Conservation (phyloP, 2,797 vertebrate genomes). For the Pteronotus mesoamericanus region DNA sequence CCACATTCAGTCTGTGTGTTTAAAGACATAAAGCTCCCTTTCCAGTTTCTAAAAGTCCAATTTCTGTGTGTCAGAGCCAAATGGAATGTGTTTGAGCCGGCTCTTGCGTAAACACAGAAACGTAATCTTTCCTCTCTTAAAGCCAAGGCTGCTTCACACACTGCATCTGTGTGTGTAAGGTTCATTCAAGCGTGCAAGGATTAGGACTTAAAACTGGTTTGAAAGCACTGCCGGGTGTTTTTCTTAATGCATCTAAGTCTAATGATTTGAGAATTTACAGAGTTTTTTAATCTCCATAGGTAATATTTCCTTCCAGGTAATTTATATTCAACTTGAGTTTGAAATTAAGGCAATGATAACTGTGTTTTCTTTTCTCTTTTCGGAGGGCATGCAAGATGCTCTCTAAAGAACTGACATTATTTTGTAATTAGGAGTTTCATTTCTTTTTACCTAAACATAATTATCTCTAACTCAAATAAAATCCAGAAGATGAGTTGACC, state of each 20-base stretch:
- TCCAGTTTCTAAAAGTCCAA: slow-evolving; percentile 26
- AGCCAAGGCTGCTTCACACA: slow-evolving; percentile 1
- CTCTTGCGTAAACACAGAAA: slow-evolving; percentile 57
- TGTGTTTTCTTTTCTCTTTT: slow-evolving; percentile 29
- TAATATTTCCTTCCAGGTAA: slow-evolving; percentile 39
- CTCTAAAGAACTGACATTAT: slow-evolving; percentile 61
- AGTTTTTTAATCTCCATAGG: slow-evolving; percentile 16
- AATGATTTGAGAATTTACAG: slow-evolving; percentile 41
- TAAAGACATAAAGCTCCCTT: slow-evolving; percentile 44
- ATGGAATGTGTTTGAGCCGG: slow-evolving; percentile 56
- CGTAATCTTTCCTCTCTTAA: slow-evolving; percentile 29
- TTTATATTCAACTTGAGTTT: slow-evolving; percentile 58
- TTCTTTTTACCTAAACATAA: slow-evolving; percentile 57
- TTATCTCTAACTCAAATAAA: slow-evolving; percentile 68
- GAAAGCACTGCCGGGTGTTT: slow-evolving; percentile 28
- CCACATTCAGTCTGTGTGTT: background rate
- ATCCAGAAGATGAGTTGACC: slow-evolving; percentile 55
- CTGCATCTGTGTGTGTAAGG: background rate
- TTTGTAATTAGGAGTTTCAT: slow-evolving; percentile 63
- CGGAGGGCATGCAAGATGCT: background rate
- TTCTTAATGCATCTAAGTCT: background rate
- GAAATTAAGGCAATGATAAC: slow-evolving; percentile 41
- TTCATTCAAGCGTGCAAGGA: slow-evolving; percentile 45
- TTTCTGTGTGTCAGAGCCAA: slow-evolving; percentile 54
- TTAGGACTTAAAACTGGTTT: background rate